phyloP scores from a whole-genome alignment of 2,113 vertebrate genomes.

The Oryzias curvinotus region DNA sequence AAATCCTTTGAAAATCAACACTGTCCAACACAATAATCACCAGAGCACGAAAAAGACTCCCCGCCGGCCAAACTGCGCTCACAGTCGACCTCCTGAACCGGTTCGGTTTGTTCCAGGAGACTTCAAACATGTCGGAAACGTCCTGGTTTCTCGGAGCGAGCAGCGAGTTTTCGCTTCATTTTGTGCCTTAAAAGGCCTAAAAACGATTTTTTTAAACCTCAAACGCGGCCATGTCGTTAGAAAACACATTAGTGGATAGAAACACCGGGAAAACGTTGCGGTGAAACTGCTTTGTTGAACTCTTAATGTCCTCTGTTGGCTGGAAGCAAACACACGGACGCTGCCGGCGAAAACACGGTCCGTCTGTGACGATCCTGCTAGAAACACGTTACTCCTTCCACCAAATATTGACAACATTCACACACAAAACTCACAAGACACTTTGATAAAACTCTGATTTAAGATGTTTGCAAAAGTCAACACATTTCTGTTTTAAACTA shows the following conservation, averaged over 20 bases:
- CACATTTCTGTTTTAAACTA: too few relatives aligned
- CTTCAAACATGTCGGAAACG: conserved; percentile 12
- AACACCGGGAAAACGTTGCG: not conserved
- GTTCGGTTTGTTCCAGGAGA: not conserved
- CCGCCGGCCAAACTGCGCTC: not conserved
- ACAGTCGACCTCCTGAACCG: not conserved
- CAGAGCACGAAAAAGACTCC: not conserved
- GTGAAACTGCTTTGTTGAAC: not conserved
- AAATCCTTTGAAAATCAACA: not conserved
- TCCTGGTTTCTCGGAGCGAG: not conserved
- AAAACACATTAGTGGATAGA: conserved; percentile 3
- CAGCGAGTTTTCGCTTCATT: conserved; percentile 15
- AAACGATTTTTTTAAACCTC: not conserved
- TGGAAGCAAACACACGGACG: conserved; percentile 19
- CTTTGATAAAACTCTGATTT: too few relatives aligned
- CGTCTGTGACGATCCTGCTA: not conserved
- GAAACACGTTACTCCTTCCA: too few relatives aligned
- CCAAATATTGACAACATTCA: too few relatives aligned
- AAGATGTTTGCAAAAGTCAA: too few relatives aligned
- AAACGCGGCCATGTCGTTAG: not conserved
- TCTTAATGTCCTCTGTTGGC: not conserved
- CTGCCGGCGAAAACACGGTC: conserved; percentile 1
- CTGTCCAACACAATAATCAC: not conserved
- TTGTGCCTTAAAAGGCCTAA: conserved; percentile 4
- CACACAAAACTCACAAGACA: too few relatives aligned